Base-by-base conservation (phyloP, 1,140 invertebrate genomes). In the Delia radicum region DNA sequence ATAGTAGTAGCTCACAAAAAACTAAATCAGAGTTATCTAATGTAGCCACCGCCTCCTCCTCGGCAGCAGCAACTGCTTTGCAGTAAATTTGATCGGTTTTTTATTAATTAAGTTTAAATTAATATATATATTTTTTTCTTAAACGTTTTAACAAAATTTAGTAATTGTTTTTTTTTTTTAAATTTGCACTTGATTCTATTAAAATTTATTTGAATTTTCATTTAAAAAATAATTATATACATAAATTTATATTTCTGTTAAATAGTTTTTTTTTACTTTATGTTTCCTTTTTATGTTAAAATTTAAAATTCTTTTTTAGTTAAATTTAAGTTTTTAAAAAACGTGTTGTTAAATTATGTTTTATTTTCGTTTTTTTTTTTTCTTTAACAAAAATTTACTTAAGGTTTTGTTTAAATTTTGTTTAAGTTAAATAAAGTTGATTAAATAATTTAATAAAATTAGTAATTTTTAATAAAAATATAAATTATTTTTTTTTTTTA, bases 1-100 rank as follows among this genome's bases (percentile, higher is more conserved):
- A 81, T 42, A 85, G 83, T 72, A 75, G 74, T 37, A 75, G 46
- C 42, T 31, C 31, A 1, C 65, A 69, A 33, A 69, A 69, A 31
- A 12, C 65, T 2, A 69, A 69, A 69, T 69, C n/a, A 4, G 48
- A 55, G 15, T 55, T 18, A 7, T 10, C 37, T 42, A 33, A 33
- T 3, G 37, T 15, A 42, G 37, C n/a, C 12, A 42, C 37, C 27
- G 3, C 27, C n/a, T 15, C 55, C 27, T n/a, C 27, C n/a, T 15
- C 55, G 8, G 7, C 55, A 65, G n/a, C n/a, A n/a, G n/a, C 37
- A 42, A 42, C 10, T 15, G n/a, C 37, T n/a, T n/a, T 27, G 62
- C 62, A 65, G 28, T 65, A 61, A 24, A 61, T 0, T 24, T 61
- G 24, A 42, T 42, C 37, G 3, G 3, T 13, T 10, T 5, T 10